These are phyloP conservation scores for Falco biarmicus DNA, from an alignment of 2,797 vertebrate genomes.

Conservation along the genomic window DNA sequence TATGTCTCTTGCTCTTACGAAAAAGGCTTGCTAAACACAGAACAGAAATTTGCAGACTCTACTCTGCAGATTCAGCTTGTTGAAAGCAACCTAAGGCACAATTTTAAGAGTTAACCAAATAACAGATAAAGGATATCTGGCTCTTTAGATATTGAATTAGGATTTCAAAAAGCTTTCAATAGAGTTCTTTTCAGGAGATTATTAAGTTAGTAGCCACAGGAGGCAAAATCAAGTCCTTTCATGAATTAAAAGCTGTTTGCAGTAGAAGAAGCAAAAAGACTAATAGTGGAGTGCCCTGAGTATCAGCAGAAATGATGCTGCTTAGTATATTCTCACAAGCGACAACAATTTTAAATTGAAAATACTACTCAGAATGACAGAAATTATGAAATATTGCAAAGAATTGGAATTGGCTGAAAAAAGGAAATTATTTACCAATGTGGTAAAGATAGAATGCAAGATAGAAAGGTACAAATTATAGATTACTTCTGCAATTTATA, in stretches of 20 bases:
- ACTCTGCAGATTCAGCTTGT: not conserved
- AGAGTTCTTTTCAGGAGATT: not conserved
- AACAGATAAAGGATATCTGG: slow-evolving; percentile 26
- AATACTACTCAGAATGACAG: not conserved
- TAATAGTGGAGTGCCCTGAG: not conserved
- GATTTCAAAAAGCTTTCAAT: slow-evolving; percentile 43
- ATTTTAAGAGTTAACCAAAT: slow-evolving; percentile 18
- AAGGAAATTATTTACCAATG: not conserved
- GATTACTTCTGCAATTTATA: not conserved
- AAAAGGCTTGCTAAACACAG: not conserved
- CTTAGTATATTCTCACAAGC: not conserved
- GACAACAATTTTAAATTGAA: not conserved
- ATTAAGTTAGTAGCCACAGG: slow-evolving; percentile 45
- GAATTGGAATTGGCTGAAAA: not conserved
- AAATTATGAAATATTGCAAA: not conserved
- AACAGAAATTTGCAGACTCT: not conserved
- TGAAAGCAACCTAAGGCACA: not conserved
- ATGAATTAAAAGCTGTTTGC: slow-evolving; percentile 43
- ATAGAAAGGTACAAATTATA: not conserved
- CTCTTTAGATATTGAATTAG: not conserved
- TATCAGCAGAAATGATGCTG: not conserved
- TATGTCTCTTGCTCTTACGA: not conserved
- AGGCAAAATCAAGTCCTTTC: slow-evolving; percentile 31
- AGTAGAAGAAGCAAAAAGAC: not conserved
- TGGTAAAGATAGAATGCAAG: not conserved